Base-by-base conservation (phyloP, 2,888 invertebrate species). In the Sylvicola cinctus region DNA sequence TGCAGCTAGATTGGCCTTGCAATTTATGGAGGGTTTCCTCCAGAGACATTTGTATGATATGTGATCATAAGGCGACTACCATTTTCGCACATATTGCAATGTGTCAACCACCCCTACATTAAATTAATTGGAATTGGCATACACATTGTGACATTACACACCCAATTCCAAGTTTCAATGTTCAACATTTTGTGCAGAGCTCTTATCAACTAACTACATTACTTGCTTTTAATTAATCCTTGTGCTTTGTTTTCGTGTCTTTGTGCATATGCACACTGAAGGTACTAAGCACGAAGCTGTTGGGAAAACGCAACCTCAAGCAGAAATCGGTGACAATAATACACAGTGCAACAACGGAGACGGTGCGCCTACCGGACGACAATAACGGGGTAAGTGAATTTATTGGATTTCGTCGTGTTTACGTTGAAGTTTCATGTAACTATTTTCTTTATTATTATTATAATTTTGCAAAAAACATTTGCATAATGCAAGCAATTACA, bases 291-390 rank as follows among this genome's bases (percentile, higher is more conserved):
- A 79, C 78, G 45, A 74, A 75, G 48, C 66, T 80, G 48, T 65
- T 84, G 49, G 79, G 83, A 48, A 85, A 84, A 47, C 68, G 72
- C 42, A 76, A 77, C 58, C 68, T 74, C 55, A 83, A 85, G 59
- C 65, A 81, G 47, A 83, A 84, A 58, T 77, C 80, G 14, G 74
- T 85, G 45, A 85, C 85, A 46, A 84, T 85, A 54, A 80, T 85
- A 50, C 85, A 85, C 66, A 83, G 80, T 52, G 80, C 84, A 44
- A 79, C 84, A 38, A 83, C 84, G 39, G 85, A 85, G 62, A 83
- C 84, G 41, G 84, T 84, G 41, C 71, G 84, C 16, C 61, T 84
- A 44, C 81, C 83, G 39, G 78, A 75, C 40, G 73, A 78, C 41
- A 69, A 71, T 43, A 75, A 74, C 42, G 70, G 69, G 42, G 74